phyloP scores from a whole-genome alignment of 2,113 vertebrate species.

The Chroicocephalus ridibundus region DNA sequence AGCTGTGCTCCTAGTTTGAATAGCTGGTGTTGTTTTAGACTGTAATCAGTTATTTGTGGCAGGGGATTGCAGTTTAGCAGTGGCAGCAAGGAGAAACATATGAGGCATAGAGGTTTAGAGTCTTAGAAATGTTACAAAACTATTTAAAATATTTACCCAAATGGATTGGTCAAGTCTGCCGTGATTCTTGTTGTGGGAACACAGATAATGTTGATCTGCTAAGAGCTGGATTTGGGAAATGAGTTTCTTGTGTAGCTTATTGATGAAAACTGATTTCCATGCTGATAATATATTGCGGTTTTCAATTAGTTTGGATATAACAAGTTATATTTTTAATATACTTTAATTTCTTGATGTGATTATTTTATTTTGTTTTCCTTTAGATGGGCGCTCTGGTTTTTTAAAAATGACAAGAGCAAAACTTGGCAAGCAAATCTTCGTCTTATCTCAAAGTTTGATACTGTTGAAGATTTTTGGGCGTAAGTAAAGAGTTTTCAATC shows the following conservation, averaged over 20 bases:
- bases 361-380: constrained; percentile 22
- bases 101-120: background rate
- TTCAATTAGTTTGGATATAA: background rate
- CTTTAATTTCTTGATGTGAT: background rate
- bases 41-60: background rate
- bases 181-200: background rate
- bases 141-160: background rate
- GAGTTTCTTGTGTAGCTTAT: background rate
- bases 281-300: background rate
- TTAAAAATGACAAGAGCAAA: constrained; percentile 99
- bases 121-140: background rate
- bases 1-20: background rate
- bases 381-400: constrained; percentile 99
- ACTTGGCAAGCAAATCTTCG: constrained; percentile 98
- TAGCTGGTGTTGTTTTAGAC: background rate
- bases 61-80: background rate
- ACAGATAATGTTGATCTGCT: background rate
- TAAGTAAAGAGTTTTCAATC: constrained; percentile 76
- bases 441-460: constrained; percentile 97
- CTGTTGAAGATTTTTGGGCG: constrained; percentile 99
- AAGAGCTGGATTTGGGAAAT: background rate
- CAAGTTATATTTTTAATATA: background rate
- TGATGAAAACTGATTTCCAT: background rate
- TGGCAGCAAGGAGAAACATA: background rate
- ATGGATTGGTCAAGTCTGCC: background rate